Conservation (phyloP, 2,113 vertebrate species). For the Ancistrus triradiatus region DNA sequence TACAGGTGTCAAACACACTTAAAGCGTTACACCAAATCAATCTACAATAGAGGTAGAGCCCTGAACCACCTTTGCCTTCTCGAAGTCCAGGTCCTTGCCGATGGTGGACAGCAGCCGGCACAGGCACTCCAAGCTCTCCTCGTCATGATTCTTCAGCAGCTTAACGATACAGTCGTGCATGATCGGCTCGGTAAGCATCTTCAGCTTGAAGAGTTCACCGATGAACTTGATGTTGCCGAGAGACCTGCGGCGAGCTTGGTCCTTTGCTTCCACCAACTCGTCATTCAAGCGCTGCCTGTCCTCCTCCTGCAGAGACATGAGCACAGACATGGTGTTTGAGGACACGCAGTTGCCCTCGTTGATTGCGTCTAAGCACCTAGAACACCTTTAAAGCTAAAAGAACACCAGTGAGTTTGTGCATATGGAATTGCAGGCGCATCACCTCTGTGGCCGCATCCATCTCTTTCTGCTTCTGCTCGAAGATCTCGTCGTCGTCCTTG, state of each 20-base stretch:
- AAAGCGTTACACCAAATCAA: no score
- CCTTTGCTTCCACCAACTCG: slow-evolving; percentile 80
- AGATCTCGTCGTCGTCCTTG: slow-evolving; percentile 91
- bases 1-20: slow-evolving; percentile 4
- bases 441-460: slow-evolving; percentile 78
- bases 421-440: not conserved
- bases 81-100: slow-evolving; percentile 97
- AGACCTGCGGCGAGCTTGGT: slow-evolving; percentile 87
- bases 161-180: slow-evolving; percentile 98
- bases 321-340: no score
- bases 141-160: slow-evolving; percentile 95
- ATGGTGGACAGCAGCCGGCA: slow-evolving; percentile 94
- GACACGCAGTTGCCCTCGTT: no score
- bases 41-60: no score
- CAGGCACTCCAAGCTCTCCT: slow-evolving; percentile 94
- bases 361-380: no score
- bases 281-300: slow-evolving; percentile 85
- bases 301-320: slow-evolving; percentile 67
- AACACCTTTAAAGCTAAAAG: no score
- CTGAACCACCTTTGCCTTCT: slow-evolving; percentile 90
- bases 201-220: slow-evolving; percentile 95
- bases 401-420: not conserved
- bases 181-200: slow-evolving; percentile 97
- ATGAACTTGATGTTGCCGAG: slow-evolving; percentile 98
- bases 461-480: slow-evolving; percentile 96